Evolutionary conservation across 2,113 vertebrate species (phyloP).

Genomic region (Strix aluco): DNA sequence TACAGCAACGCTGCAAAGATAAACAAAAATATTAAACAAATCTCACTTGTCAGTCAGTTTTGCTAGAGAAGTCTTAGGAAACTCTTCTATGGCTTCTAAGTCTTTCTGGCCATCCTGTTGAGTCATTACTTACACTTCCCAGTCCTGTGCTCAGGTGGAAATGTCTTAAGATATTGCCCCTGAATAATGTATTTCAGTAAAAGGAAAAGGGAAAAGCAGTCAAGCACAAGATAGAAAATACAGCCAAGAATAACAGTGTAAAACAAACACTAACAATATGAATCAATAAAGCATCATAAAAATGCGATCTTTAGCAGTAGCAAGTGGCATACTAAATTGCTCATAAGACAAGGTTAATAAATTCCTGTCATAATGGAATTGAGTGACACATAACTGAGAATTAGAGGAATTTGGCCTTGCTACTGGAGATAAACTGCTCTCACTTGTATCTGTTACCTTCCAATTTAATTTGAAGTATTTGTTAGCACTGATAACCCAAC

Average conservation of each 20-base stretch:
- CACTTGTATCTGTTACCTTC: background rate
- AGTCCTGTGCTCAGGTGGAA: background rate
- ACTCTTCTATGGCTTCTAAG: background rate
- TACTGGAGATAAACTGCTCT: background rate
- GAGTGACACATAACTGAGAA: constrained; percentile 5
- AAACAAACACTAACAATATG: background rate
- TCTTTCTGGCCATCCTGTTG: background rate
- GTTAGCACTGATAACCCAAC: constrained; percentile 18
- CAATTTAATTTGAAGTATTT: constrained; percentile 19
- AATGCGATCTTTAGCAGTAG: background rate
- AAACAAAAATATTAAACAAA: background rate
- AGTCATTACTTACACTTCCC: background rate
- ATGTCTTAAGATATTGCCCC: background rate
- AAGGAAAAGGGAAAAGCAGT: background rate
- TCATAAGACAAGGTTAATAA: background rate
- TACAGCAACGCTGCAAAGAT: background rate
- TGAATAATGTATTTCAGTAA: background rate
- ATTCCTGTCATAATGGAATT: background rate
- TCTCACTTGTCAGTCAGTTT: background rate
- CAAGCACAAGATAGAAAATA: background rate
- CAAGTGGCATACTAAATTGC: background rate
- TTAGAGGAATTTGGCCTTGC: background rate
- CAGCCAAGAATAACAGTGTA: background rate
- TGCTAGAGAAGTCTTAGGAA: background rate
- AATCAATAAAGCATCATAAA: background rate